These are phyloP conservation scores for Alentia gelatinosa DNA, from an alignment of 2,888 invertebrate species.

Conservation along the genomic window DNA sequence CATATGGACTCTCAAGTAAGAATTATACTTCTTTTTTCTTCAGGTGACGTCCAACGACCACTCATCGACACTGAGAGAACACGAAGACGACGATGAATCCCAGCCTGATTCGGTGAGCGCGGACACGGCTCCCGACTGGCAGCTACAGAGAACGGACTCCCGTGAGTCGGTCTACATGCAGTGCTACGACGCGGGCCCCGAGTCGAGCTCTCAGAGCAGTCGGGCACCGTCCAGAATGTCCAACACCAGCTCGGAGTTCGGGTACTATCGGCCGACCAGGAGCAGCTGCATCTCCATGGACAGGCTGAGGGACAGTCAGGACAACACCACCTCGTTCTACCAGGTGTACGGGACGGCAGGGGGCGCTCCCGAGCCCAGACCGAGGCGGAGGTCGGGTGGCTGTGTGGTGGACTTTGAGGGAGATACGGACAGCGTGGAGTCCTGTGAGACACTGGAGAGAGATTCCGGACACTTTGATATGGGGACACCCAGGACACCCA, in stretches of 20 bases:
- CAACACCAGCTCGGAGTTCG: background rate
- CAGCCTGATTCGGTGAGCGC: too few species aligned
- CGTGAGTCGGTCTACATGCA: conserved; percentile 32
- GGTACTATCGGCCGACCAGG: conserved; percentile 2
- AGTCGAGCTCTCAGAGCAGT: background rate
- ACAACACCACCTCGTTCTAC: background rate
- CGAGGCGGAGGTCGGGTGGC: background rate
- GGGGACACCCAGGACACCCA: too few species aligned
- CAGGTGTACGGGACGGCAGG: background rate
- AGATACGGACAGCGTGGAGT: background rate
- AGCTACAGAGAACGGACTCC: too few species aligned
- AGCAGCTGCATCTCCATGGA: background rate
- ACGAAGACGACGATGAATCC: too few species aligned
- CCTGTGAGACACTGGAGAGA: too few species aligned
- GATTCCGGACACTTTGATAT: too few species aligned
- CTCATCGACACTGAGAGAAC: too few species aligned
- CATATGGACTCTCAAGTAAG: too few species aligned
- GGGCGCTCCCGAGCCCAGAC: background rate
- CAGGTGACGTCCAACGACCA: too few species aligned
- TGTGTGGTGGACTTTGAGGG: background rate
- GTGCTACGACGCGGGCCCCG: background rate
- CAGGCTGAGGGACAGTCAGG: background rate
- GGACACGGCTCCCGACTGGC: too few species aligned
- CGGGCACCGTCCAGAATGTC: background rate
- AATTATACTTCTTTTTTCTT: too few species aligned